Evolutionary conservation across 2,113 vertebrate species (phyloP).

Genomic region (Callospermophilus lateralis): DNA sequence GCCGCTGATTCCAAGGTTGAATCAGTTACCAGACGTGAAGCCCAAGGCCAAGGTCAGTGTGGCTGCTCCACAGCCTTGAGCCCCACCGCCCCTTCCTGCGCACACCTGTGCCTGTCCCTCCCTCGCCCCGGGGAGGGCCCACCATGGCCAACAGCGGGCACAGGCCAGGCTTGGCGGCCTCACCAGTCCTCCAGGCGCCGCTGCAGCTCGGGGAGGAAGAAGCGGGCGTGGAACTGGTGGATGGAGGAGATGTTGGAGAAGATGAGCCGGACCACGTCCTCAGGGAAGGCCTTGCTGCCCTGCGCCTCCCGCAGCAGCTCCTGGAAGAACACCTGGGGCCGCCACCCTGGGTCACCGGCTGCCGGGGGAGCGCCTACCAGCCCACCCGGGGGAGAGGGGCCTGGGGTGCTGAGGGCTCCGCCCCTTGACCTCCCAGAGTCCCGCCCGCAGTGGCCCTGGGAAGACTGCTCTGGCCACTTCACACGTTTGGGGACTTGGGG

Average conservation of each 20-base stretch:
- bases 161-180: neutral
- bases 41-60: neutral
- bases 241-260: conserved; percentile 96
- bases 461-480: neutral
- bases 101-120: too few species aligned
- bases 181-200: conserved; percentile 92
- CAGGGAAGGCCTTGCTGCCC: conserved; percentile 89
- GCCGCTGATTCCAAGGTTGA: neutral
- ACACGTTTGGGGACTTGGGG: neutral
- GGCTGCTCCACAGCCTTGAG: too few species aligned
- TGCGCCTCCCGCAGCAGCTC: conserved; percentile 91
- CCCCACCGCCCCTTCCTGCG: too few species aligned
- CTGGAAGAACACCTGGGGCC: conserved; percentile 90
- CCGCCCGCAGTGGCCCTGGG: neutral
- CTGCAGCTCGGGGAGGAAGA: conserved; percentile 94
- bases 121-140: too few species aligned
- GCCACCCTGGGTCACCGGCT: neutral
- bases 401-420: too few species aligned
- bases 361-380: neutral
- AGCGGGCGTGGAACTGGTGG: conserved; percentile 93
- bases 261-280: conserved; percentile 92
- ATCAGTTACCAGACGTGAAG: neutral
- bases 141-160: too few species aligned
- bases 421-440: neutral
- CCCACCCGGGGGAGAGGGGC: fast-evolving